These are phyloP conservation scores for Mus spretus DNA, from an alignment of 2,797 vertebrate species.

Conservation along the genomic window DNA sequence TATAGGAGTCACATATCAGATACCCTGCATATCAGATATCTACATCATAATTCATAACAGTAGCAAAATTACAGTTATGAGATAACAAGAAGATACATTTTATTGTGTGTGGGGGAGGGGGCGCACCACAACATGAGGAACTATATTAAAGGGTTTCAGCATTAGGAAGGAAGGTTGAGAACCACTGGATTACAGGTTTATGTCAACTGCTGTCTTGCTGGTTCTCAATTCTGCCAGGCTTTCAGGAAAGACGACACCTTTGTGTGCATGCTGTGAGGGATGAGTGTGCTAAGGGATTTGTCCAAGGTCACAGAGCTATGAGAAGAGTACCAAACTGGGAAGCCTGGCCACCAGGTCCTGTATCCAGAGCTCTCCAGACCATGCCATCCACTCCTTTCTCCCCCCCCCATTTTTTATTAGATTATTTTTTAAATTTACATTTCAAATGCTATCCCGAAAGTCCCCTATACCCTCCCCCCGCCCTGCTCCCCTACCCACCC, in stretches of 20 bases:
- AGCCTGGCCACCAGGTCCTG: background rate
- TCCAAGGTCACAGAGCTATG: background rate
- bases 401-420: no score
- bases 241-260: background rate
- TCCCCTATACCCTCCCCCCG: no score
- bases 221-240: background rate
- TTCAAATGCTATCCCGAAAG: no score
- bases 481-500: no score
- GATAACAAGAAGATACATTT: background rate
- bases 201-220: background rate
- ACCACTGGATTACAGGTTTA: background rate
- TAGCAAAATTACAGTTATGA: background rate
- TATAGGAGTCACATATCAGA: background rate
- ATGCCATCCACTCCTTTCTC: no score
- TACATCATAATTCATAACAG: background rate
- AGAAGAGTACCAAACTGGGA: background rate
- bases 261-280: background rate
- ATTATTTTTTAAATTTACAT: no score
- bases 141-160: background rate
- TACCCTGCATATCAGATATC: background rate
- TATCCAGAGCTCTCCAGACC: background rate
- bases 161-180: background rate
- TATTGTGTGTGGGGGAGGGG: background rate
- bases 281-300: background rate
- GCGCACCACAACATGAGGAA: background rate